Percentiles rank a stretch among this genome's conserved stretches.
These are phyloP conservation scores for Oithona nana DNA, from an alignment of 2,888 invertebrate genomes.

Conservation along the genomic window DNA sequence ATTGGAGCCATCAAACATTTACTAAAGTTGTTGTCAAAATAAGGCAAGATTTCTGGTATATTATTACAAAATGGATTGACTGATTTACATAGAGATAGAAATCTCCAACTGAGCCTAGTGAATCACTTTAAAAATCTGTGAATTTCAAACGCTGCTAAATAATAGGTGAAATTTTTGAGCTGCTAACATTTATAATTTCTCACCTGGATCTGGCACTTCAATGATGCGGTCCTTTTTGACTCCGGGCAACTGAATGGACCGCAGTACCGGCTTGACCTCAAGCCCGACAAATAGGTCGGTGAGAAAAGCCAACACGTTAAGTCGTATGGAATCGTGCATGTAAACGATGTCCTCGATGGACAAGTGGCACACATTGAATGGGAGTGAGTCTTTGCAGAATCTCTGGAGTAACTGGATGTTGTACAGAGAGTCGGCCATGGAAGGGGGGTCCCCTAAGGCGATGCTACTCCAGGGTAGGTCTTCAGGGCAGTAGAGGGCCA, in stretches of 20 bases:
- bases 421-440: slow-evolving; percentile 71
- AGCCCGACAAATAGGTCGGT: slow-evolving; percentile 83
- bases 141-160: too few relatives aligned
- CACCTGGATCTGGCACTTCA: slow-evolving; percentile 15
- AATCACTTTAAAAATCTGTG: too few relatives aligned
- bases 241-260: slow-evolving; percentile 55
- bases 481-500: slow-evolving; percentile 75
- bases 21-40: too few relatives aligned
- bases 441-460: slow-evolving; percentile 31
- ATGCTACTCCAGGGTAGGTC: slow-evolving; percentile 51
- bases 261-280: slow-evolving; percentile 77
- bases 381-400: slow-evolving; percentile 65
- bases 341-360: slow-evolving; percentile 87
- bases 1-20: too few relatives aligned
- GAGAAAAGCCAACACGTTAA: slow-evolving; percentile 71
- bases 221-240: slow-evolving; percentile 10
- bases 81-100: too few relatives aligned
- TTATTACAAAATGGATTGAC: too few relatives aligned
- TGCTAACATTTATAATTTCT: neutral
- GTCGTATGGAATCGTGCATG: slow-evolving; percentile 63
- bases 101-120: too few relatives aligned
- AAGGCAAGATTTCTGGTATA: too few relatives aligned
- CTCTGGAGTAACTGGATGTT: slow-evolving; percentile 70
- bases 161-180: too few relatives aligned
- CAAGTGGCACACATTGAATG: slow-evolving; percentile 76